phyloP scores from a whole-genome alignment of 2,797 vertebrate species.

The Nasua narica region DNA sequence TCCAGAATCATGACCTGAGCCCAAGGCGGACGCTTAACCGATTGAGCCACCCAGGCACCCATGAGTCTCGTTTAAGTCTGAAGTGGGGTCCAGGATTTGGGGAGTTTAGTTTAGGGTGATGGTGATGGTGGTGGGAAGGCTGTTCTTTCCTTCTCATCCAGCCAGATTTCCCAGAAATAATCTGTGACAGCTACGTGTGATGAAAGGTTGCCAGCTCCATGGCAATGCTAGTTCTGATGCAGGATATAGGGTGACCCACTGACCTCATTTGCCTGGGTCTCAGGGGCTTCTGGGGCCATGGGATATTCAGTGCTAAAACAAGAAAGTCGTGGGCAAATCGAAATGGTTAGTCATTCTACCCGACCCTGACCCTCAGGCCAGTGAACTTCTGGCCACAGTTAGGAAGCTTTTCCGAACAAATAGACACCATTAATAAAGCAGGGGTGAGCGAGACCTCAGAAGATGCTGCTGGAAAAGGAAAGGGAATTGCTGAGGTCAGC shows the following conservation, averaged over 20 bases:
- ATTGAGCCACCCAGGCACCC: too few species aligned
- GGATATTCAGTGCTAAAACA: background rate
- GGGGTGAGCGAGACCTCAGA: background rate
- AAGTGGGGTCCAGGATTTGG: background rate
- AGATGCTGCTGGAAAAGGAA: background rate
- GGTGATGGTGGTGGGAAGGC: background rate
- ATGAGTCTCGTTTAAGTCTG: background rate
- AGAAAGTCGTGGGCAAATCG: background rate
- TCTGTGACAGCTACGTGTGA: background rate
- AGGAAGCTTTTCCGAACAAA: background rate
- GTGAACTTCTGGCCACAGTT: background rate
- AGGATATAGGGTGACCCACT: background rate
- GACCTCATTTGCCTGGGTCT: background rate
- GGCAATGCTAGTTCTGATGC: background rate
- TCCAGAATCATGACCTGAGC: too few species aligned
- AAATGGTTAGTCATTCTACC: background rate
- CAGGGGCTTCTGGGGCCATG: background rate
- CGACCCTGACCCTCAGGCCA: background rate
- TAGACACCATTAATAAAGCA: background rate
- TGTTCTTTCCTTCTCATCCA: background rate
- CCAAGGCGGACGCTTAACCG: too few species aligned
- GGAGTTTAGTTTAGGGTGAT: background rate
- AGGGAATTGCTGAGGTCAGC: background rate
- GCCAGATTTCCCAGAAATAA: conserved; percentile 25
- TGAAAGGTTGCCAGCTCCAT: background rate